Base-by-base conservation (phyloP, 2,888 invertebrate genomes). In the Ophioninae sp. region DNA sequence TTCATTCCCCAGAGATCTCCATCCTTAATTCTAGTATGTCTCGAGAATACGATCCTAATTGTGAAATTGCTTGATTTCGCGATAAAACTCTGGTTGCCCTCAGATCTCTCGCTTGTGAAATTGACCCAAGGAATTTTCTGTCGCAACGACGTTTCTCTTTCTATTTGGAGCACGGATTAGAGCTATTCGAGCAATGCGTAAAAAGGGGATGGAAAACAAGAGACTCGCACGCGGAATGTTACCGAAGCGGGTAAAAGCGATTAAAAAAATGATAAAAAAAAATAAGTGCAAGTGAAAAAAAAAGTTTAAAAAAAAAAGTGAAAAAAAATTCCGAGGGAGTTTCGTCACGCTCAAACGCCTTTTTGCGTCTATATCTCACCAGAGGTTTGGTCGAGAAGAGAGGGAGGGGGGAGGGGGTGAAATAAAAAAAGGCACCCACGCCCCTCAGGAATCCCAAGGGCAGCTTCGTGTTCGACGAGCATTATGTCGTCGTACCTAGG, bases 381-480 rank as follows among this genome's bases (percentile, higher is more conserved):
- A 65, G 59, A 51, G 59, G 51, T 56, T 71, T 56, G n/a, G n/a
- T n/a, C n/a, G n/a, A n/a, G n/a, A n/a, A n/a, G n/a, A n/a, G n/a
- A 39, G 8, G 20, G 44, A 58, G 59, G 75, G 78, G 81, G 84
- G 83, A 80, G 78, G 81, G 79, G 79, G 81, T 84, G 83, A 83
- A 87, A 85, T 82, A 82, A 85, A 81, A 82, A 84, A 87, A 85
- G 83, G 84, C 88, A 89, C 88, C 89, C 88, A 89, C 89, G 89
- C 87, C 84, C 85, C 87, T 68, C 74, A 85, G 88, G 87, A 88
- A 89, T 88, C 83, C 84, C 87, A 89, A 88, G 89, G 89, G 88
- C 88, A 86, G 83, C 71, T 20, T 79, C 79, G 59, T 37, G 79
- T 22, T 85, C 85, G 86, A 86, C 44, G 68, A 41, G 61, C 44